Conservation (phyloP, 2,888 invertebrate genomes). For the Sisyra nigra region DNA sequence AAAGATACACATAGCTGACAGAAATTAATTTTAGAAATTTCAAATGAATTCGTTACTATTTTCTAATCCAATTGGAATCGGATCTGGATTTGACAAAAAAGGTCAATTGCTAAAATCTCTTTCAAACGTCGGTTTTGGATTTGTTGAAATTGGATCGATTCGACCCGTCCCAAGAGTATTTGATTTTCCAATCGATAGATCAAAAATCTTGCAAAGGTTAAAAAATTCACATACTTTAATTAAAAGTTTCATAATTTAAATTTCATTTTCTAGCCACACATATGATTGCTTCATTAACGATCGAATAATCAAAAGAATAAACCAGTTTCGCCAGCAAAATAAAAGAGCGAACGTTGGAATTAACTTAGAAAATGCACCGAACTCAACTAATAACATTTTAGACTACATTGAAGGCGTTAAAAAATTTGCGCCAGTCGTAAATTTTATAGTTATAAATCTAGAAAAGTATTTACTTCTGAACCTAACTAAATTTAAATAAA, state of each 20-base stretch:
- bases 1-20: not conserved
- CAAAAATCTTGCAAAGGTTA: no score
- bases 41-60: slow-evolving; percentile 55
- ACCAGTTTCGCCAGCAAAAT: slow-evolving; percentile 32
- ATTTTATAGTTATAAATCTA: slow-evolving; percentile 27
- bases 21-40: slow-evolving; percentile 37
- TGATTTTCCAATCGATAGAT: no score
- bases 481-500: no score
- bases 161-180: slow-evolving; percentile 74
- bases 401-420: slow-evolving; percentile 81
- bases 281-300: slow-evolving; percentile 93
- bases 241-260: no score
- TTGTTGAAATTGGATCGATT: slow-evolving; percentile 91
- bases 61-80: slow-evolving; percentile 88
- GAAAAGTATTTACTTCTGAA: no score
- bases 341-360: slow-evolving; percentile 63
- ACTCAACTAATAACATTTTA: slow-evolving; percentile 47
- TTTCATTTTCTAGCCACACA: slow-evolving; percentile 45
- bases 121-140: slow-evolving; percentile 76
- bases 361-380: slow-evolving; percentile 93
- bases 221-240: no score
- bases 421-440: slow-evolving; percentile 67
- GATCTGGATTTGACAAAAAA: slow-evolving; percentile 97
- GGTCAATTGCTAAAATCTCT: slow-evolving; percentile 79
- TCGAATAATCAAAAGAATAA: slow-evolving; percentile 51